Percentiles rank a stretch among this genome's conserved stretches.
Conservation (phyloP, 2,113 vertebrate species). For the Carollia perspicillata region DNA sequence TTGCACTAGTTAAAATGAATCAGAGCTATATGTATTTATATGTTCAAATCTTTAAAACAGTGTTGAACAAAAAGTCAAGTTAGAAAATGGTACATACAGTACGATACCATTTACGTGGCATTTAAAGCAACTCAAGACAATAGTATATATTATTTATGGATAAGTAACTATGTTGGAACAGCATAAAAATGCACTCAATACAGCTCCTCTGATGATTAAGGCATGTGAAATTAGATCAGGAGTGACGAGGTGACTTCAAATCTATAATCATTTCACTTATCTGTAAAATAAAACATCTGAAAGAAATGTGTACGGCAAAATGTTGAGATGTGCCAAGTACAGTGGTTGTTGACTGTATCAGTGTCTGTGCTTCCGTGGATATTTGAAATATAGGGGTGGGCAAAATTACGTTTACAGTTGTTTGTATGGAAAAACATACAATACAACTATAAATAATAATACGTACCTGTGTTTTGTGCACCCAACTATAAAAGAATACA, state of each 20-base stretch:
- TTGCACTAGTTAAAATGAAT: not conserved
- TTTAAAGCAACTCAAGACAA: not conserved
- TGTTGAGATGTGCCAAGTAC: not conserved
- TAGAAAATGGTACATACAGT: not conserved
- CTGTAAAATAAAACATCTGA: not conserved
- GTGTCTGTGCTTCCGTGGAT: not conserved
- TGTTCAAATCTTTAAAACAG: slow-evolving; percentile 32
- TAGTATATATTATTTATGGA: not conserved
- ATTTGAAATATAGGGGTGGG: not conserved
- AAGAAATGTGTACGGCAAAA: not conserved
- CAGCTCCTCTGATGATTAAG: not conserved
- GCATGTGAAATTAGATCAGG: not conserved
- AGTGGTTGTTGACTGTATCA: not conserved
- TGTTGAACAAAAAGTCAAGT: not conserved
- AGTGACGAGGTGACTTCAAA: not conserved
- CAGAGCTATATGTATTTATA: not conserved
- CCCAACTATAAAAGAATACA: not conserved
- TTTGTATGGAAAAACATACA: not conserved
- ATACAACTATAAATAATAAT: not conserved
- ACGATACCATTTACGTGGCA: not conserved
- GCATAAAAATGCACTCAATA: not conserved
- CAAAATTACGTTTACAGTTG: not conserved
- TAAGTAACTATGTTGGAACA: not conserved
- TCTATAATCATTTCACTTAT: not conserved
- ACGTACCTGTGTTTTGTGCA: no score